These are phyloP conservation scores for Motacilla tschutschensis DNA, from an alignment of 2,113 vertebrate genomes.

Conservation along the genomic window DNA sequence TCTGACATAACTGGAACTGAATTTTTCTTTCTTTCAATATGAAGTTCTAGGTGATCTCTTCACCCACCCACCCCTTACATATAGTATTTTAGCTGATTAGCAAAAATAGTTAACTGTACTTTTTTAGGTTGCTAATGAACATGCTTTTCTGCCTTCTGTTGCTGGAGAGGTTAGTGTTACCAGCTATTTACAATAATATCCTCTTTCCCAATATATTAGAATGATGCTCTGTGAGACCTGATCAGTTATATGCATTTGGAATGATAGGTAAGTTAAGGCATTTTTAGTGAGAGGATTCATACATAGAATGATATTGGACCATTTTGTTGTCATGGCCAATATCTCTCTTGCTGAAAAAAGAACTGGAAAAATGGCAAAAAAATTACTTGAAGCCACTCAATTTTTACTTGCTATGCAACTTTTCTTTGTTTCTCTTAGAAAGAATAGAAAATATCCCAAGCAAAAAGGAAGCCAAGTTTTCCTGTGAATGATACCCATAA, in stretches of 20 bases:
- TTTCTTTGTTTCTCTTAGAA: background rate
- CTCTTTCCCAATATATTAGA: constrained; percentile 28
- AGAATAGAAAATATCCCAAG: background rate
- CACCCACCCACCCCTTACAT: background rate
- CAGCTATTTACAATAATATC: constrained; percentile 32
- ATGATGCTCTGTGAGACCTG: constrained; percentile 9
- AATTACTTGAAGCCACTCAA: background rate
- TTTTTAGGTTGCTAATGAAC: constrained; percentile 3
- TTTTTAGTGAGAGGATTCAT: background rate
- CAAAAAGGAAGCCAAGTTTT: background rate
- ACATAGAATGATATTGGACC: background rate
- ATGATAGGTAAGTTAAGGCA: background rate
- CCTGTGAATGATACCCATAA: background rate
- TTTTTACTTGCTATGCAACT: background rate
- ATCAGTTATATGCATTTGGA: constrained; percentile 24
- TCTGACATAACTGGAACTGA: constrained; percentile 34
- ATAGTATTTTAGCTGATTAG: constrained; percentile 31
- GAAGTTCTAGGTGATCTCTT: constrained; percentile 35
- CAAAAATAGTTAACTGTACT: background rate
- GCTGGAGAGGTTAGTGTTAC: background rate
- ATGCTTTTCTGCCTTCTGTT: constrained; percentile 24
- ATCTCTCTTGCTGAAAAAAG: background rate
- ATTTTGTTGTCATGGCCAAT: background rate
- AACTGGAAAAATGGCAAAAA: background rate
- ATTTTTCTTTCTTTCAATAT: constrained; percentile 27